Evolutionary conservation across 2,888 invertebrate species (phyloP).

Genomic region (Orthonevra nobilis): DNA sequence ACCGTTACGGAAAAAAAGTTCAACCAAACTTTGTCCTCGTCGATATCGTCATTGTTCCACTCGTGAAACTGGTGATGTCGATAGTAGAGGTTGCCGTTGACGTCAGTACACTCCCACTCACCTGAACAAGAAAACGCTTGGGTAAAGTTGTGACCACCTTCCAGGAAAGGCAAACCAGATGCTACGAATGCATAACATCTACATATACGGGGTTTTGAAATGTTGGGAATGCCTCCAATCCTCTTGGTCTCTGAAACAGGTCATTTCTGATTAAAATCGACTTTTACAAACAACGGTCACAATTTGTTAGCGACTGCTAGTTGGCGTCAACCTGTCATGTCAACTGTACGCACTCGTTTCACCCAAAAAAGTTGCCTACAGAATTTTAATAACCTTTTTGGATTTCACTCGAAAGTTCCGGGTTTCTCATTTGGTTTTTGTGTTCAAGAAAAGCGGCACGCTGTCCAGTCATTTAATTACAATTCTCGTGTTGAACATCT

Average conservation of each 20-base stretch:
- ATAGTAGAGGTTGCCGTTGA: background rate
- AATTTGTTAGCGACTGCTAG: background rate
- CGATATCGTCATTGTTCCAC: background rate
- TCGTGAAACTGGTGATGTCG: background rate
- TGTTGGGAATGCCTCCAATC: too few relatives aligned
- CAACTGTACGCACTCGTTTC: background rate
- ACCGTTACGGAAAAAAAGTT: slow-evolving; percentile 17
- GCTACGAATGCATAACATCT: too few relatives aligned
- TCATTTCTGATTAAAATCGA: background rate
- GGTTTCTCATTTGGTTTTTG: background rate
- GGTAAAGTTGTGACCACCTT: too few relatives aligned
- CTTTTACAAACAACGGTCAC: background rate
- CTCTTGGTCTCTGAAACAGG: background rate
- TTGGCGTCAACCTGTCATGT: slow-evolving; percentile 1
- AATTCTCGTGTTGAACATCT: slow-evolving; percentile 22
- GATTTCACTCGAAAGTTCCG: background rate
- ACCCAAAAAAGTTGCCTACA: background rate
- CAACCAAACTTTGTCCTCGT: slow-evolving; percentile 35
- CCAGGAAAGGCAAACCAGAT: too few relatives aligned
- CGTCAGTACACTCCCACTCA: slow-evolving; percentile 4
- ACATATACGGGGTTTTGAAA: too few relatives aligned
- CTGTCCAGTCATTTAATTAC: background rate
- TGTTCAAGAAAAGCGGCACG: background rate
- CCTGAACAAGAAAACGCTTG: slow-evolving; percentile 1
- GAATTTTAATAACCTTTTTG: slow-evolving; percentile 2